Conservation (phyloP, 2,888 invertebrate genomes). For the Macaria liturata region DNA sequence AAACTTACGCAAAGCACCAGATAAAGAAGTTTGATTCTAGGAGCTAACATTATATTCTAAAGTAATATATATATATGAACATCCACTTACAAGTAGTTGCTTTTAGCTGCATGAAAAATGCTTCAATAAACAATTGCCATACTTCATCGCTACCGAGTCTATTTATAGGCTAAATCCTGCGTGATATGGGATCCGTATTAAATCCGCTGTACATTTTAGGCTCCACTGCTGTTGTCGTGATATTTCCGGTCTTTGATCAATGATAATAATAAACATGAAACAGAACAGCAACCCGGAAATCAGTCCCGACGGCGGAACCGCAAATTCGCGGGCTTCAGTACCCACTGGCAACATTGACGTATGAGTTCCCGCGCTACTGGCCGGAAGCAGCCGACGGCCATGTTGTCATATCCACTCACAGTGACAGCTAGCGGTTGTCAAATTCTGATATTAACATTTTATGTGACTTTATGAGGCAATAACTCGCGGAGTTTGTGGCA, state of each 20-base stretch:
- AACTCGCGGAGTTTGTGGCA: constrained; percentile 14
- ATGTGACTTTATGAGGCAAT: constrained; percentile 19
- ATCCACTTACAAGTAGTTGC: no score
- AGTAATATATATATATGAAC: no score
- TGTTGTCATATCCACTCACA: constrained; percentile 33
- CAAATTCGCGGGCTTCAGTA: constrained; percentile 13
- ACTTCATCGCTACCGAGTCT: no score
- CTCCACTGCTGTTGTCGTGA: background rate
- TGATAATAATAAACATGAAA: constrained; percentile 15
- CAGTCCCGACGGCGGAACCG: constrained; percentile 25
- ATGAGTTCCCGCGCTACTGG: constrained; percentile 43
- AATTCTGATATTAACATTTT: constrained; percentile 21
- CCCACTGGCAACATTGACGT: constrained; percentile 38
- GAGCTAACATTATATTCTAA: no score
- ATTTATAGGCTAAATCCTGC: no score
- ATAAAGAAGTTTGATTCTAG: no score
- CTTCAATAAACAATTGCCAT: no score
- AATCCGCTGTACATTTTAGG: background rate
- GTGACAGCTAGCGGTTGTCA: constrained; percentile 25
- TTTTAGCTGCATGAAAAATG: no score
- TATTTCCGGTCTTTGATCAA: constrained; percentile 9
- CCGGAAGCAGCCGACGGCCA: constrained; percentile 37
- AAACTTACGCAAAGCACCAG: no score
- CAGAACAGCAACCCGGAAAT: constrained; percentile 24
- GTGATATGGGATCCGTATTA: no score